Base-by-base conservation (phyloP, 1,140 invertebrate genomes). In the Lepidurus couesii region DNA sequence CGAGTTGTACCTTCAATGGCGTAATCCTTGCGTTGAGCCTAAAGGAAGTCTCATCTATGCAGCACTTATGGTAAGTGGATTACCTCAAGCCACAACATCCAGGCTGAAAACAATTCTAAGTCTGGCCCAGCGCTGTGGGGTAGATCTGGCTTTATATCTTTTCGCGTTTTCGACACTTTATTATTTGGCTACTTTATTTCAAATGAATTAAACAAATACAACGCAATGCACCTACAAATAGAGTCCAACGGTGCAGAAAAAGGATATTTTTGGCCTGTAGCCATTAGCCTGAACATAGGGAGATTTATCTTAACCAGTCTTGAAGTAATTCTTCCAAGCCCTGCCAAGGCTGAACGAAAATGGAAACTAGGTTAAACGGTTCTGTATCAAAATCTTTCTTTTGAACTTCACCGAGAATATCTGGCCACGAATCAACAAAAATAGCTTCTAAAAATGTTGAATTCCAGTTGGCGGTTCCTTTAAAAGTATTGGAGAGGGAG, bases 341-440 rank as follows among this genome's bases (percentile, higher is more conserved):
- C 13, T n/a, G 21, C 53, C 53, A 65, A 65, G 53, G 21, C 16
- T 65, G 16, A 65, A 65, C 53, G 13, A 65, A 65, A 65, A 65
- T 65, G 1, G 7, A 21, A 16, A 16, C 53, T 65, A 65, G 53
- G 21, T 21, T 65, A 65, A 65, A 65, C 21, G 53, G 53, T 21
- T 65, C 13, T 21, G 3, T 7, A 65, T 65, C 53, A 65, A 21
- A 65, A 65, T 65, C 21, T 13, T 65, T 65, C 16, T 65, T 9
- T 65, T 65, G 16, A 65, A 65, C 16, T 13, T 65, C 53, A 65
- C 53, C n/a, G 53, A 65, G 53, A 65, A 65, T 65, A 21, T 65
- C 53, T n/a, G 53, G 53, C 53, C 53, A 65, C 8, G 53, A 65
- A n/a, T 65, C 21, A 21, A 65, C 53, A 65, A 65, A 65, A 21